Base-by-base conservation (phyloP, 2,797 vertebrate genomes). In the Mus minutoides region DNA sequence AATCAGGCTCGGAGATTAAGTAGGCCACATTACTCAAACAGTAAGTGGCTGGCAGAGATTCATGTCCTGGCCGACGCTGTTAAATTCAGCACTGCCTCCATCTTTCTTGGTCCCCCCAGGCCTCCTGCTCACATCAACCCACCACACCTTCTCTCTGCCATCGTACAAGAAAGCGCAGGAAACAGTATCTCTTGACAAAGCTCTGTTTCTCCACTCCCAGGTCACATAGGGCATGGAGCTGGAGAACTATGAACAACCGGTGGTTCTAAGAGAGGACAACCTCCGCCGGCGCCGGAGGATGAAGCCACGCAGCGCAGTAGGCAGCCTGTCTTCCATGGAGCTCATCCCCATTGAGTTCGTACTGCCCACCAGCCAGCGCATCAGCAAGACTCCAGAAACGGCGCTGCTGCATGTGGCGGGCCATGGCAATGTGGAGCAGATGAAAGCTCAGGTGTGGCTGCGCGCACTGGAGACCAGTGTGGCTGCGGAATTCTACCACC, bases 371-470 rank as follows among this genome's bases (percentile, higher is more conserved):
- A 98, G 96, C 96, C 98, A 98, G 49, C 99, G 99, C 87, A 97
- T 98, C 22, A 98, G 98, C 79, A 99, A 98, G 98, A 94, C 94
- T 67, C 98, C 98, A 0, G 99, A 99, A 97, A 98, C 96, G 0
- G 95, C 99, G 95, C 98, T 98, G 95, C 97, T 99, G 0, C 99
- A 99, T 22, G 99, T 99, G 96, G 99, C 99, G 3, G 99, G 99
- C 56, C 99, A 99, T 96, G 99, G 99, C 98, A 99, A 99, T 0
- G 99, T 99, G 56, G 99, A 99, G 93, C 99, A 99, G 98, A 99
- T 99, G 98, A 99, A 99, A 98, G 98, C 99, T 73, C 99, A 99
- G 96, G 98, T 99, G 96, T 99, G 99, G 99, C 98, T 99, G 98
- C 99, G 99, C 92, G 99, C 99, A 0, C 98, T 99, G 97, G 99